phyloP scores from a whole-genome alignment of 2,888 invertebrate species.

The Plagiodera versicolora region DNA sequence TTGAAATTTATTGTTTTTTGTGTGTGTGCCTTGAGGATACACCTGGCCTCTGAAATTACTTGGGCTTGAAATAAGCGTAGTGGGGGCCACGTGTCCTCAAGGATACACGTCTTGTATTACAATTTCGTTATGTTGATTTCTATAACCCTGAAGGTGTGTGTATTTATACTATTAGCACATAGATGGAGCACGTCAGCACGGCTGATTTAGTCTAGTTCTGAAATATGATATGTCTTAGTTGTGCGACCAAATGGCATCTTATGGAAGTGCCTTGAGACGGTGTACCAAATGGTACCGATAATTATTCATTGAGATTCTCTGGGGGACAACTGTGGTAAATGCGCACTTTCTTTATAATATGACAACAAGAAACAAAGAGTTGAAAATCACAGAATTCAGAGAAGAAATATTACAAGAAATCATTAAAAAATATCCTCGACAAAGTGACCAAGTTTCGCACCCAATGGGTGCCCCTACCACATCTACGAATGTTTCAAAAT shows the following conservation, averaged over 20 bases:
- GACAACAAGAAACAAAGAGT: conserved; percentile 12
- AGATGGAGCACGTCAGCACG: no score
- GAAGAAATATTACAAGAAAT: conserved; percentile 2
- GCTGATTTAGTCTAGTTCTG: no score
- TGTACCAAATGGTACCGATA: conserved; percentile 3
- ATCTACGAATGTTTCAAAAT: neutral
- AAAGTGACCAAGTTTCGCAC: conserved; percentile 1
- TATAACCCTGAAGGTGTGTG: no score
- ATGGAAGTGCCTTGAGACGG: conserved; percentile 6
- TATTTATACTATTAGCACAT: no score
- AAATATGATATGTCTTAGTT: no score
- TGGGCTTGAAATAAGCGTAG: no score
- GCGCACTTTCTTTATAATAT: conserved; percentile 14
- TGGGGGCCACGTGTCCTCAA: neutral
- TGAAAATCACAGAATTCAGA: conserved; percentile 2
- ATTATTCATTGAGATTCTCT: conserved; percentile 8
- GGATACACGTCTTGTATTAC: conserved; percentile 1
- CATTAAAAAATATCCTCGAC: conserved; percentile 12
- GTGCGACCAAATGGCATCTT: conserved; percentile 12
- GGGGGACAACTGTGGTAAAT: conserved; percentile 9
- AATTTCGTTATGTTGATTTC: no score
- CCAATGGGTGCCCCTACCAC: conserved; percentile 9
- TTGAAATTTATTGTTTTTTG: conserved; percentile 8
- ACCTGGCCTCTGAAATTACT: neutral
- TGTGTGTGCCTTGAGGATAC: conserved; percentile 5